These are phyloP conservation scores for Electrophaes corylata DNA, from an alignment of 2,888 invertebrate genomes.

Conservation along the genomic window DNA sequence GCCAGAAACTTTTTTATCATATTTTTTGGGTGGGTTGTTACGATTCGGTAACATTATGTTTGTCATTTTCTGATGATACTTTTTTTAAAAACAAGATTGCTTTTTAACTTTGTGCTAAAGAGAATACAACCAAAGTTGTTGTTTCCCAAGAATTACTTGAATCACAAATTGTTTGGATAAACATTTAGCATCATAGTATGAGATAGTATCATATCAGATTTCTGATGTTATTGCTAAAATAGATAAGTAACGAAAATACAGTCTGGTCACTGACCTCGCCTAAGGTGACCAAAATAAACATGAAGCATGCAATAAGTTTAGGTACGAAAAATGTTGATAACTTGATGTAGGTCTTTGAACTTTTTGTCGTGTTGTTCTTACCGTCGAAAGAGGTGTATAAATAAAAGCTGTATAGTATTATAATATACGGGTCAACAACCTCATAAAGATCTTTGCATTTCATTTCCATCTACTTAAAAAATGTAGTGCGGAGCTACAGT, in stretches of 20 bases:
- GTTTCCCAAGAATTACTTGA: not conserved
- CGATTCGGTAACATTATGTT: not conserved
- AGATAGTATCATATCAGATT: not conserved
- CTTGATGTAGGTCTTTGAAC: constrained; percentile 9
- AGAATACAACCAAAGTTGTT: not conserved
- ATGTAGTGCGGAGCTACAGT: too few relatives aligned
- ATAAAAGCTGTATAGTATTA: too few relatives aligned
- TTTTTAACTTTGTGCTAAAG: too few relatives aligned
- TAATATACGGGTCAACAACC: constrained; percentile 4
- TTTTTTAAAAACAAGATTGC: too few relatives aligned
- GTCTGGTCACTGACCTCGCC: constrained; percentile 1
- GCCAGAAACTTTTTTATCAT: constrained; percentile 68
- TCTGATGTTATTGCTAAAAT: not conserved
- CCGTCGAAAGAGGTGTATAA: not conserved
- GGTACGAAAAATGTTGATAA: not conserved
- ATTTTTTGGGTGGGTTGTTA: not conserved
- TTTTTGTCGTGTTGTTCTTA: not conserved
- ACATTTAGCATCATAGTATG: not conserved
- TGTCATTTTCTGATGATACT: too few relatives aligned
- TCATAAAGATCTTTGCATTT: not conserved
- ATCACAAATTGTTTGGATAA: not conserved
- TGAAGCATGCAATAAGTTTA: not conserved
- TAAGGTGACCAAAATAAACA: not conserved
- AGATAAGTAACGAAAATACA: not conserved
- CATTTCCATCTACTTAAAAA: not conserved